These are phyloP conservation scores for Triplophysa siluroides DNA, from an alignment of 2,113 vertebrate genomes.

Conservation along the genomic window DNA sequence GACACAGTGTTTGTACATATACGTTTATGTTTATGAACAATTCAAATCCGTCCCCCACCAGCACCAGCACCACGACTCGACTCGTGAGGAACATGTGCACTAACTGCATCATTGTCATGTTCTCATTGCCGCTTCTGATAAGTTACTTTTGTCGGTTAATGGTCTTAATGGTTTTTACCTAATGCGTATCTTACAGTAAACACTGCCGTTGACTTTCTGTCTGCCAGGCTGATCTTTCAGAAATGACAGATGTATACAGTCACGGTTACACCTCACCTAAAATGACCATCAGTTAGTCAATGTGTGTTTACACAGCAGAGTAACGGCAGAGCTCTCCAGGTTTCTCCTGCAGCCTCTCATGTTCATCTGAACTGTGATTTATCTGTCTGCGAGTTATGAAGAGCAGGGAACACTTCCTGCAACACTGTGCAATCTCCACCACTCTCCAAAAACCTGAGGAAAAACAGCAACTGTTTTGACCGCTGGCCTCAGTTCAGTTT, in stretches of 20 bases:
- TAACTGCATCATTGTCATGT: too few species aligned
- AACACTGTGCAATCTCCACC: neutral
- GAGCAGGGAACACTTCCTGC: neutral
- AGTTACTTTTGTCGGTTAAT: too few species aligned
- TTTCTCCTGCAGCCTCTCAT: neutral
- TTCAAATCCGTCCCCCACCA: too few species aligned
- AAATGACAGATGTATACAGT: constrained; percentile 6
- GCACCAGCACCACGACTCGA: too few species aligned
- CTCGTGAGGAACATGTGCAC: too few species aligned
- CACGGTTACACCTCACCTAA: neutral
- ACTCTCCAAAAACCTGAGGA: neutral
- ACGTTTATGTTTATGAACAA: too few species aligned
- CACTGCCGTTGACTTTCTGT: neutral
- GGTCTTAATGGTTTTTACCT: neutral
- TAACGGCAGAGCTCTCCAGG: neutral
- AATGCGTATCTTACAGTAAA: neutral
- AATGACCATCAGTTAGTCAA: constrained; percentile 5
- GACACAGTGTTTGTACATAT: too few species aligned
- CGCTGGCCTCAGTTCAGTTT: neutral
- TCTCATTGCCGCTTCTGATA: too few species aligned
- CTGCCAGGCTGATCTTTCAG: neutral
- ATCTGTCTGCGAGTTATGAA: constrained; percentile 17
- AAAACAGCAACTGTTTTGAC: neutral
- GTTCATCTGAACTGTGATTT: constrained; percentile 14
- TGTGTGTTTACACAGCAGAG: neutral